Percentiles rank a stretch among this genome's conserved stretches.
These are phyloP conservation scores for Opisthocomus hoazin DNA, from an alignment of 2,113 vertebrate genomes.

Conservation along the genomic window DNA sequence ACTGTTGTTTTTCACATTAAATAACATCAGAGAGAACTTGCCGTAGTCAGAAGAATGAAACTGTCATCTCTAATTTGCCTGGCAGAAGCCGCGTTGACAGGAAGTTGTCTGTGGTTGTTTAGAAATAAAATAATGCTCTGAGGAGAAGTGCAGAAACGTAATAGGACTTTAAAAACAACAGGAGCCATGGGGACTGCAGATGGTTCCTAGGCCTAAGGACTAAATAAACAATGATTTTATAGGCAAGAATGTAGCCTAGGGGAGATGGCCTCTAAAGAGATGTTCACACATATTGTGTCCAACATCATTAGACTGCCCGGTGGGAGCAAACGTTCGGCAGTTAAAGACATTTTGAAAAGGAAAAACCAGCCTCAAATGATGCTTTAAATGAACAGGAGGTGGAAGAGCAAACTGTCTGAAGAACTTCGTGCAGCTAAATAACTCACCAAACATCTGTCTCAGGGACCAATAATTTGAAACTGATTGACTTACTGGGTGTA, in stretches of 20 bases:
- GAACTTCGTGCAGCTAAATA: not conserved
- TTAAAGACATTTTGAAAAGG: conserved; percentile 51
- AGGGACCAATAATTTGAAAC: conserved; percentile 49
- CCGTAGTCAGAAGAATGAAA: conserved; percentile 63
- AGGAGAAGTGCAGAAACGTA: conserved; percentile 76
- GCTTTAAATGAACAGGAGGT: conserved; percentile 48
- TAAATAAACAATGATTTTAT: conserved; percentile 69
- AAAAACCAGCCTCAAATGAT: conserved; percentile 56
- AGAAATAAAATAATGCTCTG: conserved; percentile 75
- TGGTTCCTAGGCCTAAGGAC: conserved; percentile 70
- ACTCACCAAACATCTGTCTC: conserved; percentile 48
- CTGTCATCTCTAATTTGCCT: conserved; percentile 67
- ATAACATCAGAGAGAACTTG: conserved; percentile 42
- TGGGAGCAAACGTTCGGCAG: conserved; percentile 56
- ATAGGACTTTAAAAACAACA: conserved; percentile 79
- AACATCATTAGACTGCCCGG: conserved; percentile 76
- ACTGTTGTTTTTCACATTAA: conserved; percentile 53
- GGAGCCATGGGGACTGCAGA: conserved; percentile 76
- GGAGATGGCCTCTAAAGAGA: conserved; percentile 68
- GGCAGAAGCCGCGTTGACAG: not conserved
- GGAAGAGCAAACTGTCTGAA: conserved; percentile 32
- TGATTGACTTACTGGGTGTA: conserved; percentile 42
- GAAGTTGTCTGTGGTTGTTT: conserved; percentile 67
- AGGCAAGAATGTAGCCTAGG: conserved; percentile 67
- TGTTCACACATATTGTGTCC: conserved; percentile 69